These are phyloP conservation scores for Zalophus californianus DNA, from an alignment of 2,797 vertebrate genomes.

Conservation along the genomic window DNA sequence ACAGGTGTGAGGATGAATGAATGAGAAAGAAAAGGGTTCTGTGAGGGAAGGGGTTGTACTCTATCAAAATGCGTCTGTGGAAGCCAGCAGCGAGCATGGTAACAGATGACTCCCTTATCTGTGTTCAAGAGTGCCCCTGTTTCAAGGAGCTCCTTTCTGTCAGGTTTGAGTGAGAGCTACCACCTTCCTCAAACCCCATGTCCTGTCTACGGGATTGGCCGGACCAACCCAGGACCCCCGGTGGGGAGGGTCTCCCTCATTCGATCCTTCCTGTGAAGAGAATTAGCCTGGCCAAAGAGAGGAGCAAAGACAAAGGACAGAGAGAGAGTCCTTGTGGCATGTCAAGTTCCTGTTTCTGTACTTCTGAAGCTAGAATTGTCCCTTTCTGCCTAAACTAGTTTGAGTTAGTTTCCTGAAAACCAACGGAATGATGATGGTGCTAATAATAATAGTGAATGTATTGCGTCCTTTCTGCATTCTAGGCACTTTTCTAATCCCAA, in stretches of 20 bases:
- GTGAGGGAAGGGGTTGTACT: not conserved
- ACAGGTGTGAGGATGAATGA: not conserved
- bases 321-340: not conserved
- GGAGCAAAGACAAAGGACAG: not conserved
- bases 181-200: not conserved
- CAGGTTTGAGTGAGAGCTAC: not conserved
- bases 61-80: not conserved
- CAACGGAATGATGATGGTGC: not conserved
- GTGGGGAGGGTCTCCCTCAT: not conserved
- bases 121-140: rapidly evolving
- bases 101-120: not conserved
- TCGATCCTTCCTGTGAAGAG: too few relatives aligned
- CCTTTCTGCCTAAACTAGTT: not conserved
- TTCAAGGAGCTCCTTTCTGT: not conserved
- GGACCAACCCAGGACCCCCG: not conserved
- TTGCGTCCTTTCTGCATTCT: too few relatives aligned
- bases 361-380: not conserved
- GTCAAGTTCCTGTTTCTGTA: not conserved
- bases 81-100: not conserved
- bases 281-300: not conserved
- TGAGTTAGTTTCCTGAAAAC: not conserved
- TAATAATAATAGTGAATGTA: not conserved
- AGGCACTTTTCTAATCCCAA: not conserved
- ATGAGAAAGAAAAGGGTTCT: not conserved
- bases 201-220: not conserved